phyloP scores from a whole-genome alignment of 2,113 vertebrate genomes.

The Odocoileus virginianus region DNA sequence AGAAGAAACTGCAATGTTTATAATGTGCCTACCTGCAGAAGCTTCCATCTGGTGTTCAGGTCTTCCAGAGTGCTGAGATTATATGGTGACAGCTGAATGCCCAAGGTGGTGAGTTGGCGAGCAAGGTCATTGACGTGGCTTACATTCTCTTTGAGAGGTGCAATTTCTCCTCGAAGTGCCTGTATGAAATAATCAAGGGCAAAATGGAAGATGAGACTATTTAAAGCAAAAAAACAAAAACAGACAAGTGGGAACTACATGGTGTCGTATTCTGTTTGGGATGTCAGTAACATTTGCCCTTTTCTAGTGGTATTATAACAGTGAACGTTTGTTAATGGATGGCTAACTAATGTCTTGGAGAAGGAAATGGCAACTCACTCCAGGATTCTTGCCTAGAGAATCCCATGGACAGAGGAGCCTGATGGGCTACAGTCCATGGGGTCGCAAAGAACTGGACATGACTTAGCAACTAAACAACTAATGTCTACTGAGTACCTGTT shows the following conservation, averaged over 20 bases:
- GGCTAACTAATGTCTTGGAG: not conserved
- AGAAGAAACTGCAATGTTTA: not conserved
- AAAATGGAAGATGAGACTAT: conserved; percentile 23
- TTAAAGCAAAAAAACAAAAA: not conserved
- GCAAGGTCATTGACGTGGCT: conserved; percentile 90
- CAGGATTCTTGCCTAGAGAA: not conserved
- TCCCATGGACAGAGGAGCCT: not conserved
- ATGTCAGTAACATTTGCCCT: not conserved
- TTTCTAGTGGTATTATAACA: not conserved
- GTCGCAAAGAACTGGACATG: not conserved
- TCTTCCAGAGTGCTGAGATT: conserved; percentile 92
- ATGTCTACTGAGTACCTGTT: not conserved
- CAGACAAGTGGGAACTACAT: not conserved
- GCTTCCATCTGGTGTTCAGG: conserved; percentile 93
- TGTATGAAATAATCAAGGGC: conserved; percentile 68
- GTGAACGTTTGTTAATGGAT: not conserved
- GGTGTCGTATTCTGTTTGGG: not conserved
- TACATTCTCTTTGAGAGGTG: conserved; percentile 91
- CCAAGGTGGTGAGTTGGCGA: conserved; percentile 83
- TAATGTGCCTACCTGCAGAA: conserved; percentile 88
- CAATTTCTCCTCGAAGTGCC: conserved; percentile 91
- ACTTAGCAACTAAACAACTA: not conserved
- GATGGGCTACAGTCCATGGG: not conserved
- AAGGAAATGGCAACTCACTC: not conserved
- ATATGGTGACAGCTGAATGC: conserved; percentile 90